Base-by-base conservation (phyloP, 2,888 invertebrate species). In the Flexamia atlantica region DNA sequence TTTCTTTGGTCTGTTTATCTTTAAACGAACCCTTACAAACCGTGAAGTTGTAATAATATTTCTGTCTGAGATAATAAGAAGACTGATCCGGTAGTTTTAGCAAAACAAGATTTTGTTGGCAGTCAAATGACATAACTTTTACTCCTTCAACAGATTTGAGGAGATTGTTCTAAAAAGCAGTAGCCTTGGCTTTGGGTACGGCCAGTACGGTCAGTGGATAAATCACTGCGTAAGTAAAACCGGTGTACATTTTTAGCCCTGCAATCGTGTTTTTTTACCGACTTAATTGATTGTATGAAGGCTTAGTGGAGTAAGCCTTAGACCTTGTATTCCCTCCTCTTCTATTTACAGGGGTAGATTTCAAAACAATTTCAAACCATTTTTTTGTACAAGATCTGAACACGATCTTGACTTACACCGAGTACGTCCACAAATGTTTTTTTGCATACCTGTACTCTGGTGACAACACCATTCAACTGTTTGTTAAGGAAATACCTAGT, bases 1-100 rank as follows among this genome's bases (percentile, higher is more conserved):
- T 89, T 7, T 88, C 85, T 42, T 80, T 82, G 9, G 85, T 86
- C 36, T 88, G 84, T 74, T 85, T 81, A 32, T 81, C 30, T 82
- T 88, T 87, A 32, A 89, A 89, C 72, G 82, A 64, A 28, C 89
- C 89, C 80, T 87, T 84, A 81, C 89, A 88, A 20, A 89, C 85
- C 12, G 89, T 89, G 40, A 89, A 88, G 85, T 90, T 90, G 82
- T 89, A 89, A 9, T 86, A 76, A 84, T 89, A 89, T 17, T 89
- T 74, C 84, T 89, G 89, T 9, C 89, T 86, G 30, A 86, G 85
- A 86, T 89, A 90, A 81, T 90, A 89, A 1, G 88, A 85, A 12
- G 87, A 81, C 85, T 89, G 89, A 83, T 89, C 89, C 0, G 89
- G 89, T 23, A 89, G 84, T 81, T 88, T 88, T 0, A 89, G 89